Conservation (phyloP, 2,888 invertebrate species). For the Blomia tropicalis region DNA sequence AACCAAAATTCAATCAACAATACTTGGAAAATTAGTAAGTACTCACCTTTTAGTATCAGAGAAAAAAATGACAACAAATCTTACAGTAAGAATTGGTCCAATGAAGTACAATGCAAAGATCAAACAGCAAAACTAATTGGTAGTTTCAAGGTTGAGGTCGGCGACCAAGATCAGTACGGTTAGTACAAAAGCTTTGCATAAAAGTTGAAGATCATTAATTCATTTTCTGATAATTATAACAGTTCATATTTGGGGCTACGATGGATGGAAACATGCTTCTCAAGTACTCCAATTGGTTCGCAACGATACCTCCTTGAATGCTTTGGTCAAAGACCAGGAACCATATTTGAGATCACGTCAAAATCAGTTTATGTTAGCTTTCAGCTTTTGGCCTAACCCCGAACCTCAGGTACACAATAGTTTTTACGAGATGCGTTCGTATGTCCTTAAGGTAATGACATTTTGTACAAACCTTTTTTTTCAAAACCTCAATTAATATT, state of each 20-base stretch:
- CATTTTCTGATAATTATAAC: no score
- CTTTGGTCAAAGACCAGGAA: slow-evolving; percentile 33
- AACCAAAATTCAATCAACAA: slow-evolving; percentile 66
- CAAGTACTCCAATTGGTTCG: slow-evolving; percentile 33
- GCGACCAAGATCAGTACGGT: slow-evolving; percentile 74
- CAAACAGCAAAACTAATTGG: slow-evolving; percentile 72
- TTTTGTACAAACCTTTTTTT: slow-evolving; percentile 2
- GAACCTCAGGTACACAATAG: slow-evolving; percentile 54
- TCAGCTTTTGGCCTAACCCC: slow-evolving; percentile 86
- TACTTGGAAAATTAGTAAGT: slow-evolving; percentile 81
- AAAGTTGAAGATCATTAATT: background rate
- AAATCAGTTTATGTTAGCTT: slow-evolving; percentile 78
- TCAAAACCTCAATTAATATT: background rate
- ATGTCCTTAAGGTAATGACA: slow-evolving; percentile 62
- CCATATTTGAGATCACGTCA: slow-evolving; percentile 53
- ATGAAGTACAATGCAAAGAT: slow-evolving; percentile 46
- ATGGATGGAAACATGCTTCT: slow-evolving; percentile 54
- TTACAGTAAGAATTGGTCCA: slow-evolving; percentile 56
- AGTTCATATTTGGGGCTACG: slow-evolving; percentile 87
- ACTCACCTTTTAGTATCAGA: slow-evolving; percentile 1
- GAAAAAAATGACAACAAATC: no score
- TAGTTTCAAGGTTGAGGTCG: slow-evolving; percentile 88
- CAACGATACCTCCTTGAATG: slow-evolving; percentile 32
- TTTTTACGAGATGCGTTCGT: slow-evolving; percentile 82
- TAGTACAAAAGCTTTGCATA: slow-evolving; percentile 42